Evolutionary conservation across 2,797 vertebrate genomes (phyloP), one percentile per base, ranked within the genome.

Genomic region (Molossus molossus): DNA sequence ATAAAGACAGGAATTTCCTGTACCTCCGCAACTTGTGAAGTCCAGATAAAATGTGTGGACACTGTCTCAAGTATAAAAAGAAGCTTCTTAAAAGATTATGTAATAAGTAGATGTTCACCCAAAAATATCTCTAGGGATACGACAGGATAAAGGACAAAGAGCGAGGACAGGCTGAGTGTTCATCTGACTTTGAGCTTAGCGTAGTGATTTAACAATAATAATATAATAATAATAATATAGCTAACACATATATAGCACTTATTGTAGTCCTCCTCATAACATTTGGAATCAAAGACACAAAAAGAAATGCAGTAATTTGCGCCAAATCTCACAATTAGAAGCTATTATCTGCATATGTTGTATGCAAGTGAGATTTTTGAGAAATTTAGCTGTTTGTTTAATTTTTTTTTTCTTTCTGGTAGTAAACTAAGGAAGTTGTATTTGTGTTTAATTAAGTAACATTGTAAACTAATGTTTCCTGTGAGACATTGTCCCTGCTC

Each of bases 101-200:
- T 20, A 90, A 72, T 50, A 95, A 73, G 75, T 64, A 89, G 57
- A 57, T 83, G 18, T 69, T 92, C 65, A 94, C 57, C 76, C 80
- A n/a, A 69, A 91, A 76, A n/a, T 62, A 20, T 60, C 76, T 87
- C 57, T 92, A 64, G 70, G 27, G 70, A 29, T 17, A 29, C 21
- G 57, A 65, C 65, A 72, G 40, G 40, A 87, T 3, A 23, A 77
- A 65, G 65, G 40, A 50, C 37, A 64, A 29, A 62, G 45, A 53
- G 17, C 21, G 13, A 37, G 37, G 55, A 75, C 13, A 65, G 5
- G n/a, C 33, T 48, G 29, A 76, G 21, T 25, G 23, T 15, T 27
- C 29, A 18, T 55, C 13, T 76, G 70, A 37, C 69, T 50, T 58
- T 21, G 70, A 50, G 76, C 15, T 50, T 37, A 27, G 57, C 37